phyloP scores from a whole-genome alignment of 2,888 invertebrate genomes.

The Pseudococcus jackbeardsleyi region DNA sequence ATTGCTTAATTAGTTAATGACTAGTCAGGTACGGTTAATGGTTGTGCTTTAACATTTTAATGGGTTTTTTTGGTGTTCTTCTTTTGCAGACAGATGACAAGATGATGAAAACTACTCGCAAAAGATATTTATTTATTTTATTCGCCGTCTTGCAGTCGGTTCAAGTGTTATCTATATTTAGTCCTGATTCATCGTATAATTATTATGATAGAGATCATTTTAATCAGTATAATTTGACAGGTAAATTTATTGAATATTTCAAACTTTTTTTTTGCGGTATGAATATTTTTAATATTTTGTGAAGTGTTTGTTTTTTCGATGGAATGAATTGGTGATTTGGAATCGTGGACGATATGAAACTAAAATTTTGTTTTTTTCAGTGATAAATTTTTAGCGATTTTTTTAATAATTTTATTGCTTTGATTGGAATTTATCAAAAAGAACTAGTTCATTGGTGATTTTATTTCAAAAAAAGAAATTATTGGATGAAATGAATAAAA shows the following conservation, averaged over 20 bases:
- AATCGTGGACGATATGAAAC: too few relatives aligned
- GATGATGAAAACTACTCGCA: slow-evolving; percentile 38
- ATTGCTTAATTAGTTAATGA: slow-evolving; percentile 7
- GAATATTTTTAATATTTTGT: too few relatives aligned
- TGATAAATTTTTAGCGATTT: too few relatives aligned
- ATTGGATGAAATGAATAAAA: too few relatives aligned
- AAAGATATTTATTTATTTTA: slow-evolving; percentile 25
- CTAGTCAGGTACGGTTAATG: not conserved
- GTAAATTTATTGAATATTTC: slow-evolving; percentile 19
- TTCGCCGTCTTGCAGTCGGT: slow-evolving; percentile 13
- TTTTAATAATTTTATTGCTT: too few relatives aligned
- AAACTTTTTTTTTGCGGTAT: too few relatives aligned
- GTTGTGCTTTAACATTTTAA: not conserved
- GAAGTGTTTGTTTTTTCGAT: too few relatives aligned
- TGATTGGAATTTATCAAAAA: too few relatives aligned
- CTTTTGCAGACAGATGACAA: slow-evolving; percentile 49
- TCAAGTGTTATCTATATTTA: slow-evolving; percentile 45
- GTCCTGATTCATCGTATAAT: slow-evolving; percentile 58
- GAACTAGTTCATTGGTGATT: too few relatives aligned
- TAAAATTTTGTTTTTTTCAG: too few relatives aligned
- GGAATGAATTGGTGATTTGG: too few relatives aligned
- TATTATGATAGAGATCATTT: slow-evolving; percentile 45
- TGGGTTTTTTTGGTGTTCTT: not conserved
- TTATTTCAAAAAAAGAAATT: too few relatives aligned
- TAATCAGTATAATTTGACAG: slow-evolving; percentile 60